Base-by-base conservation (phyloP, 1,140 invertebrate species). In the Drosophila biarmipes region DNA sequence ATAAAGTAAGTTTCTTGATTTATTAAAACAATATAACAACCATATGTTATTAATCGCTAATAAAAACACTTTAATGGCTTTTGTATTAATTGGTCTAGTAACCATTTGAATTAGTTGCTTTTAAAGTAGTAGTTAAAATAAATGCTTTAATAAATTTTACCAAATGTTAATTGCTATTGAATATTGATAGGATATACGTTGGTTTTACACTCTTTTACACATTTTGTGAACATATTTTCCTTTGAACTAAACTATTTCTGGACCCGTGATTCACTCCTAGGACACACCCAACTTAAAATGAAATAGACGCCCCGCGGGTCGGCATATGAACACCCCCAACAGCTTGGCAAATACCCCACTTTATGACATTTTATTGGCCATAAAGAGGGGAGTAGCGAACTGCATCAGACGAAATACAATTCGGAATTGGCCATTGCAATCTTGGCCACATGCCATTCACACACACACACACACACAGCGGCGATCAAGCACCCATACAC, bases 371-470 rank as follows among this genome's bases (percentile, higher is more conserved):
- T 74, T 57, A 77, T 61, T 66, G 58, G 15, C 48, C 15, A 51
- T 51, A 51, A 49, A 64, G 73, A 58, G 59, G 34, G 53, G 27
- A 40, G 52, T 61, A 6, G 53, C 35, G 29, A 53, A 52, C 49
- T 51, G 38, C 40, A 59, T 38, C 42, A 49, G 31, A 45, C 59
- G 53, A 82, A 82, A 75, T 58, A 64, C 72, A 67, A 76, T 79
- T 84, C 56, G 63, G 51, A 66, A 73, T 68, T 76, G 73, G 61
- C 62, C 57, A 73, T 51, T 62, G 75, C 67, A 79, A 84, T 79
- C 56, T 78, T 84, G 74, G 78, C 62, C 77, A 48, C 64, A 56
- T 73, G 73, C 76, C 64, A 53, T 52, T 38, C 37, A 63, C 42
- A 63, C 46, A 62, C 52, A 68, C 27, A 55, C 19, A 59, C 8